Evolutionary conservation across 2,113 vertebrate genomes (phyloP).

Genomic region (Anarhynchus alexandrinus): DNA sequence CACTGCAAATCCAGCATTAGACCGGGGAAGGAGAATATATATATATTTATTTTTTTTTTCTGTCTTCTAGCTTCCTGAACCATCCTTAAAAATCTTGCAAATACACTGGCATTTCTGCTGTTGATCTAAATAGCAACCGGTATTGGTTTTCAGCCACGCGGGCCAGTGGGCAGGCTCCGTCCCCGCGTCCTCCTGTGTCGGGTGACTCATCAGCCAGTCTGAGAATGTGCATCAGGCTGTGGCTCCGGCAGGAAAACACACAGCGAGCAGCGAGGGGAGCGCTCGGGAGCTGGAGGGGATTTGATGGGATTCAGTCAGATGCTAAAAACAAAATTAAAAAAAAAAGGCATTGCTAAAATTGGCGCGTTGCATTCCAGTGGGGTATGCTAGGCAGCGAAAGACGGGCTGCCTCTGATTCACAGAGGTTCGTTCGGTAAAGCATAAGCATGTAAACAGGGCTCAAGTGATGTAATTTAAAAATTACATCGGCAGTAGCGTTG

Average conservation of each 20-base stretch:
- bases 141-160: conserved; percentile 58
- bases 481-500: neutral
- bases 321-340: neutral
- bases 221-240: conserved; percentile 42
- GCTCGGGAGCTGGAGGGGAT: neutral
- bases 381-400: neutral
- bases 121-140: conserved; percentile 69
- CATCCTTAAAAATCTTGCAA: conserved; percentile 44
- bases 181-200: conserved; percentile 34
- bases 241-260: neutral
- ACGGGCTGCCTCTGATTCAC: neutral
- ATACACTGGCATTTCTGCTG: conserved; percentile 55
- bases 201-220: conserved; percentile 64
- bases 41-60: neutral
- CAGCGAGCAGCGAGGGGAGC: neutral
- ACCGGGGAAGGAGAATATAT: neutral
- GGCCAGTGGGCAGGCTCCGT: conserved; percentile 54
- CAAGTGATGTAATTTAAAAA: neutral
- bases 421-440: neutral
- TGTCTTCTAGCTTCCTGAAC: conserved; percentile 41
- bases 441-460: neutral
- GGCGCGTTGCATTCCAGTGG: neutral
- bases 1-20: conserved; percentile 54
- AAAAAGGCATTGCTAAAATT: neutral
- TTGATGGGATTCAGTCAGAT: neutral